phyloP scores from a whole-genome alignment of 2,797 vertebrate genomes.

The Lepilemur septentrionalis region DNA sequence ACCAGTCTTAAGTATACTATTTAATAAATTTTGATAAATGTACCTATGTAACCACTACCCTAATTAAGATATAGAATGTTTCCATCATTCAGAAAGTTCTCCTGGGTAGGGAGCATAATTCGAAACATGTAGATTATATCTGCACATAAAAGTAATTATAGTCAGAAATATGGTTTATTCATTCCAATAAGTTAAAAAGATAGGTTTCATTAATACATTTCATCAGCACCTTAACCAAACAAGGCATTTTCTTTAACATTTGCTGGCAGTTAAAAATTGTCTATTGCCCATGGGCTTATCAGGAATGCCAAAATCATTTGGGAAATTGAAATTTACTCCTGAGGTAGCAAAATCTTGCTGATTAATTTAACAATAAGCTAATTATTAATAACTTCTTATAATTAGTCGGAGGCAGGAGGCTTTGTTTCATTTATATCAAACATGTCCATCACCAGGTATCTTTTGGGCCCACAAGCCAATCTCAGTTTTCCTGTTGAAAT shows the following conservation, averaged over 20 bases:
- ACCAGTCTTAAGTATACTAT: not conserved
- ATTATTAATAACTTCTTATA: constrained; percentile 62
- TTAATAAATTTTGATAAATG: constrained; percentile 28
- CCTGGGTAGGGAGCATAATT: not conserved
- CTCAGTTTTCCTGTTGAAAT: constrained; percentile 38
- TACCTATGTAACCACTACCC: not conserved
- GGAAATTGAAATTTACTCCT: constrained; percentile 62
- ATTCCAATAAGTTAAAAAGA: constrained; percentile 18
- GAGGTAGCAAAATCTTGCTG: constrained; percentile 54
- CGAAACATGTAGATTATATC: not conserved
- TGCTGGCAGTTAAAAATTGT: not conserved
- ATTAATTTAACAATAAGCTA: constrained; percentile 66
- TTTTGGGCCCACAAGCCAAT: constrained; percentile 47
- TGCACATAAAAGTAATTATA: constrained; percentile 1
- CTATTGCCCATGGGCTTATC: constrained; percentile 40
- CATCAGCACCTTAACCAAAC: constrained; percentile 30
- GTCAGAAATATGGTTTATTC: constrained; percentile 26
- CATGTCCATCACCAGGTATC: constrained; percentile 45
- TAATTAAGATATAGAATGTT: not conserved
- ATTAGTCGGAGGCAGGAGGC: constrained; percentile 48
- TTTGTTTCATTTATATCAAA: constrained; percentile 63
- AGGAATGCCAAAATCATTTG: constrained; percentile 35
- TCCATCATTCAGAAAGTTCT: constrained; percentile 27
- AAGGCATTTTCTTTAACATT: constrained; percentile 51
- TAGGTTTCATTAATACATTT: not conserved